Conservation (phyloP, 1,140 invertebrate genomes). For the Choristoneura fumiferana region DNA sequence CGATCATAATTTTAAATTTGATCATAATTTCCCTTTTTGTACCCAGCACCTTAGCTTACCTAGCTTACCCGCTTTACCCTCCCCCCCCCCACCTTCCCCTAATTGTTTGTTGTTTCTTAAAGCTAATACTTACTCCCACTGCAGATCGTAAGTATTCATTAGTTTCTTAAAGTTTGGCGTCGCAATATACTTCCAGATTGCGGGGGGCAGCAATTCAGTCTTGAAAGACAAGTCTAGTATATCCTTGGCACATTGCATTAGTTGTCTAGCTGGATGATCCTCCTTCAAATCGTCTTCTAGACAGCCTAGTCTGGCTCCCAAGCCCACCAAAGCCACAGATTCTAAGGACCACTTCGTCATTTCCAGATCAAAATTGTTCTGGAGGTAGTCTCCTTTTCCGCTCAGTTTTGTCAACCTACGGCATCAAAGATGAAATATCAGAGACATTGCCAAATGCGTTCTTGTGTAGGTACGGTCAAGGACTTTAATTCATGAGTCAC, state of each 20-base stretch:
- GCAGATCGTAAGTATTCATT: slow-evolving; percentile 66
- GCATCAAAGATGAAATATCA: slow-evolving; percentile 18
- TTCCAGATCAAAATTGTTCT: slow-evolving; percentile 80
- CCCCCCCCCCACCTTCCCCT: no score
- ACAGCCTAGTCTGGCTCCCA: slow-evolving; percentile 83
- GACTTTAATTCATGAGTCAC: no score
- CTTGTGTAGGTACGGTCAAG: no score
- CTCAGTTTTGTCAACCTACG: slow-evolving; percentile 40
- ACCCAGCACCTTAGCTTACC: no score
- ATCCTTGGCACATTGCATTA: slow-evolving; percentile 81
- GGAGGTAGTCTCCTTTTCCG: slow-evolving; percentile 34
- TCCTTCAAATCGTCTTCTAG: slow-evolving; percentile 67
- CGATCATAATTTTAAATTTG: no score
- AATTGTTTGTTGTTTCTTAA: background rate
- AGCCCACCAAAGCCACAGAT: slow-evolving; percentile 82
- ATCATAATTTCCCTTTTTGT: no score
- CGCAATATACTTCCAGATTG: slow-evolving; percentile 80
- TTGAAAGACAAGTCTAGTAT: slow-evolving; percentile 81
- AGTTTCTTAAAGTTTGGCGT: slow-evolving; percentile 80
- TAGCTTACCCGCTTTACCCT: no score
- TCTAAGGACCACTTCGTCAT: slow-evolving; percentile 85
- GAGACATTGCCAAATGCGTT: no score
- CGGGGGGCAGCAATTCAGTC: slow-evolving; percentile 79
- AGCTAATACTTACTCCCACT: slow-evolving; percentile 59
- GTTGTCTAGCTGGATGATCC: slow-evolving; percentile 77